Conservation (phyloP, 2,797 vertebrate genomes). For the Cetoscarus ocellatus region DNA sequence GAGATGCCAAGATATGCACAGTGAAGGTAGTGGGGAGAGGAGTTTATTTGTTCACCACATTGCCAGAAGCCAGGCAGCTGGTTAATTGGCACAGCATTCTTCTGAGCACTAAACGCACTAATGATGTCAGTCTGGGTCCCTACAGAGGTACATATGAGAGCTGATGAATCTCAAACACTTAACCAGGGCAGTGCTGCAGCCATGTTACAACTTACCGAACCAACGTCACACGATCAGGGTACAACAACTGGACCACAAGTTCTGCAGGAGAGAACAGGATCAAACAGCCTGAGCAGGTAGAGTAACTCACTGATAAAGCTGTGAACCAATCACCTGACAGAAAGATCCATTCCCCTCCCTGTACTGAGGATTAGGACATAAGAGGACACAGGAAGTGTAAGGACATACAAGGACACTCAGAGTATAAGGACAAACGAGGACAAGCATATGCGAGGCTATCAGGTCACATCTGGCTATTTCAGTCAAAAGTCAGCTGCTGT, state of each 20-base stretch:
- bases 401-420: background rate
- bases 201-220: constrained; percentile 5
- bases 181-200: constrained; percentile 14
- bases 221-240: background rate
- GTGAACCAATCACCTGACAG: too few species aligned
- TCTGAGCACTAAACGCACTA: constrained; percentile 57
- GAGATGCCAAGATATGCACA: constrained; percentile 34
- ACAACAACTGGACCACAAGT: constrained; percentile 8
- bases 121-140: constrained; percentile 69
- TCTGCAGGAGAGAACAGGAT: background rate
- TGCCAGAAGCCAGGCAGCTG: constrained; percentile 69
- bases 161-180: constrained; percentile 52
- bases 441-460: background rate
- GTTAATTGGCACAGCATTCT: constrained; percentile 78
- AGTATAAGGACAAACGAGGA: background rate
- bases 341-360: too few species aligned
- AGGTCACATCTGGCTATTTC: background rate
- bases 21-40: constrained; percentile 49
- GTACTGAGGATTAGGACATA: background rate
- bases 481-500: background rate
- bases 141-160: constrained; percentile 40
- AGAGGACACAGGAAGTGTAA: background rate
- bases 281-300: too few species aligned
- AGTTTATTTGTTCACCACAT: constrained; percentile 73
- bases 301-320: too few species aligned